Evolutionary conservation across 2,888 invertebrate genomes (phyloP), one percentile per base, ranked within the genome.

Genomic region (Cephus runcator): DNA sequence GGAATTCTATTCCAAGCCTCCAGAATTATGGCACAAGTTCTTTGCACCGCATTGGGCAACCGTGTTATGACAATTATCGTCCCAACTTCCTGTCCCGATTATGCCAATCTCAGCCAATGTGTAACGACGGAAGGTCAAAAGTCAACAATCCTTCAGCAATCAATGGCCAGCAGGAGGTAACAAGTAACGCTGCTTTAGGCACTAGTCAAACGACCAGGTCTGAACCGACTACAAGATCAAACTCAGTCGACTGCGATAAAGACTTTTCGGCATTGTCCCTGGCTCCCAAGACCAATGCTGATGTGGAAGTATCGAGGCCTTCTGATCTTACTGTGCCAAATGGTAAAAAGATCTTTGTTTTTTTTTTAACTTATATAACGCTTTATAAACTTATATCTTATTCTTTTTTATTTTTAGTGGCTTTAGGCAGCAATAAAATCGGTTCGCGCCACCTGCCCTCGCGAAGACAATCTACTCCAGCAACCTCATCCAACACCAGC

Each of bases 211-310:
- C 82, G 12, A 86, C 86, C 1, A 87, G 86, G 80, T 90, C 90
- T 1, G 89, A 89, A 77, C 88, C 90, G 1, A 85, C 87, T 0
- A 89, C 90, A 4, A 87, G 88, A 30, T 88, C 89, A 3, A 90
- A 88, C 78, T 90, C 90, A 0, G 84, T 88, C 23, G 89, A 90
- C 73, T 89, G 87, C 75, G 90, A 90, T 11, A 89, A 87, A 56
- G 86, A 89, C 76, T 77, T 89, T 75, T 74, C 85, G 35, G 81
- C 68, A 12, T 71, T 71, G 33, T 71, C 71, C 12, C 6, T 34
- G 31, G 30, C 30, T 68, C 23, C 31, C 23, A 74, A 74, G 71
- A 12, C 33, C 11, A 69, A 76, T 76, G 69, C n/a, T 36, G 86
- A 89, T 12, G 75, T 82, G 11, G 86, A 88, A 12, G 76, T 82